Evolutionary conservation across 2,797 vertebrate genomes (phyloP).

Genomic region (Pseudotriccus pelzelni): DNA sequence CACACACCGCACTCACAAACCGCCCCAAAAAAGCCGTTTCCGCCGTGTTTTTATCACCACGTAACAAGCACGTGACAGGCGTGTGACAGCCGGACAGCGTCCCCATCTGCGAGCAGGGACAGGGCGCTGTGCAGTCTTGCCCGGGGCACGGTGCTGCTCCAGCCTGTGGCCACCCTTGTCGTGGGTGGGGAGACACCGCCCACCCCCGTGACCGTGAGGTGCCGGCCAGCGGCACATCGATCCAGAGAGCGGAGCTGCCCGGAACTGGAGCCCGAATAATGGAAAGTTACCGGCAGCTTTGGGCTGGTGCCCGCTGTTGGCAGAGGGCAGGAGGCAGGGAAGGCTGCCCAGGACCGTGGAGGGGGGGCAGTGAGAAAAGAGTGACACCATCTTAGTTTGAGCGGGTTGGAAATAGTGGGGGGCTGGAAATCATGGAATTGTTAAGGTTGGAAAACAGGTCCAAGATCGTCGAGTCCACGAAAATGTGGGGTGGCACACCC

Average conservation of each 20-base stretch:
- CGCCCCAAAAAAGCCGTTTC: neutral
- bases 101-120: accelerated
- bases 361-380: accelerated
- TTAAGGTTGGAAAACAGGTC: neutral
- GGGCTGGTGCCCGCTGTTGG: neutral
- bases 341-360: neutral
- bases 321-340: neutral
- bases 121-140: neutral
- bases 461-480: neutral
- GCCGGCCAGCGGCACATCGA: neutral
- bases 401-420: neutral
- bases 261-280: neutral
- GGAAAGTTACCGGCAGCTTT: neutral
- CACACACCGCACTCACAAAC: too few relatives aligned
- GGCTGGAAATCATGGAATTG: neutral
- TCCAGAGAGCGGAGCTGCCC: neutral
- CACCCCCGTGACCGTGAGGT: neutral
- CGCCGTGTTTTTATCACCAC: accelerated
- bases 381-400: neutral
- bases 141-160: accelerated
- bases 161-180: neutral
- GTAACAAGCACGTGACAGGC: neutral
- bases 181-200: neutral
- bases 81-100: accelerated
- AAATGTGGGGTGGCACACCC: neutral